Conservation (phyloP, 1,140 invertebrate species). For the Camponotus floridanus region DNA sequence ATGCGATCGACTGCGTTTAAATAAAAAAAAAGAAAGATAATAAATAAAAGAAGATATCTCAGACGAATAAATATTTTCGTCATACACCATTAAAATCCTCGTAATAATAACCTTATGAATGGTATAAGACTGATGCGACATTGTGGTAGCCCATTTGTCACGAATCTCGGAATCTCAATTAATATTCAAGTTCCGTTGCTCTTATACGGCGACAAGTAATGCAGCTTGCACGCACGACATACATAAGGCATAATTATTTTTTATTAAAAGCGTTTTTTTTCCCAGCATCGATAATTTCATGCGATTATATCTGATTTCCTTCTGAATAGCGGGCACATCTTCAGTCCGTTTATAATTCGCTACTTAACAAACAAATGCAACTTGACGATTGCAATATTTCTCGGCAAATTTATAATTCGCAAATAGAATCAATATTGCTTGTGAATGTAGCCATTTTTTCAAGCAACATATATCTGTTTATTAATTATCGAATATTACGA, state of each 20-base stretch:
- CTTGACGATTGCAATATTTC: not conserved
- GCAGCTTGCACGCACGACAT: constrained; percentile 52
- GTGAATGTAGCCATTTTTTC: not conserved
- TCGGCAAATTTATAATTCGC: not conserved
- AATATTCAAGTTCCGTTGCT: constrained; percentile 70
- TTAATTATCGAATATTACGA: not conserved
- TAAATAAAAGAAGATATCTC: not conserved
- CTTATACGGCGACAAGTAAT: constrained; percentile 42
- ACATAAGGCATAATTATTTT: constrained; percentile 47
- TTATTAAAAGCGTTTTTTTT: constrained; percentile 50
- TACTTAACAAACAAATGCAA: not conserved
- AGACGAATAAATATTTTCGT: constrained; percentile 32
- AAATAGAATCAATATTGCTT: not conserved
- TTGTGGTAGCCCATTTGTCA: constrained; percentile 66
- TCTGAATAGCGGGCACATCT: not conserved
- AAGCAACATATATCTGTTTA: not conserved
- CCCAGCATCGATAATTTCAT: constrained; percentile 29
- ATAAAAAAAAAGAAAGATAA: not conserved
- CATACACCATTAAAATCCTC: constrained; percentile 50
- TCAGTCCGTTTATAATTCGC: not conserved
- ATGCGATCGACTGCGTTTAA: not conserved
- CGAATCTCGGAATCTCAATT: constrained; percentile 58
- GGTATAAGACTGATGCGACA: constrained; percentile 52
- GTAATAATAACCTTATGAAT: constrained; percentile 69
- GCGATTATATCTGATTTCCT: constrained; percentile 55